Evolutionary conservation across 1,140 invertebrate genomes (phyloP), one percentile per base, ranked within the genome.

Genomic region (Himalopsyche phryganea): DNA sequence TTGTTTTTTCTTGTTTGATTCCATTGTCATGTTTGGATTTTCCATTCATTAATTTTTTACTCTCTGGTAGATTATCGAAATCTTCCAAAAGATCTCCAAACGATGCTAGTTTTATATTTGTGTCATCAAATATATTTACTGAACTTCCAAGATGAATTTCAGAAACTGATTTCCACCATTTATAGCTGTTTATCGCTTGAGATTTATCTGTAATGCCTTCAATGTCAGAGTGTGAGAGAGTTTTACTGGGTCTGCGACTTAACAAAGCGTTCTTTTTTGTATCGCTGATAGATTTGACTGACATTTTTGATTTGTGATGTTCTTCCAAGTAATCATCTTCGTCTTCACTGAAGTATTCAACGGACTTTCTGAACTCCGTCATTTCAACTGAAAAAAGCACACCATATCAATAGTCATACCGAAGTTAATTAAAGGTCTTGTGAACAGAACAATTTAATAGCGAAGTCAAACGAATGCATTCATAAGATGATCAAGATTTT

Each of bases 141-240:
- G 62, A 64, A 54, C 62, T 64, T 5, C 44, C 46, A 6, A 64
- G 58, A 36, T 64, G 60, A 15, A 64, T 53, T 50, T 41, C 33
- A 1, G 58, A 35, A 13, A 28, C 49, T 2, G 57, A 47, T n/a
- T 59, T 52, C 50, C 52, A 63, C 61, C 61, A 63, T 52, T 54
- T 57, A 38, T 36, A 46, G 4, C 17, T 15, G n/a, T 14, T 50
- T 38, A 7, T 50, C 9, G 11, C 5, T 23, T 36, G 11, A 42
- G 41, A 49, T 20, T 36, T 38, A 1, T 51, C 33, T 11, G 4
- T 13, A 10, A 11, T 33, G 6, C 15, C 20, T 35, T 18, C 44
- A 9, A 50, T 45, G 9, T 55, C 53, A 14, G 33, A 19, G 38
- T 13, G 32, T 17, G 55, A 58, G 33, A 20, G 13, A 3, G 38